Evolutionary conservation across 30 jellyfish, hydroid and myxozoan genomes (phyloP).

Genomic region (Cassiopea andromeda): DNA sequence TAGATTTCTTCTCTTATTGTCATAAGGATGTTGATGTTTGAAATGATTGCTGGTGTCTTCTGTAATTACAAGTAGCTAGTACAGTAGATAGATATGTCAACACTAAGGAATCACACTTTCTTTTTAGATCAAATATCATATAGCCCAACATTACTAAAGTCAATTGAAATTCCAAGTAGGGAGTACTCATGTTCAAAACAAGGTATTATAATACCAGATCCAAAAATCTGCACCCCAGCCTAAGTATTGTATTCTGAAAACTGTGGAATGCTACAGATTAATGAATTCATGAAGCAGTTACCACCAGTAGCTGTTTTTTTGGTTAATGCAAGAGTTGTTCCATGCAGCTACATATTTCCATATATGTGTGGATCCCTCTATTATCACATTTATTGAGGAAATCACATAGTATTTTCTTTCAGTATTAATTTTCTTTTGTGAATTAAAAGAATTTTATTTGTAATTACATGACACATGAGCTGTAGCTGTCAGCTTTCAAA

Average conservation of each 20-base stretch:
- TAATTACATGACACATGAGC: no score
- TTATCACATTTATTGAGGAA: no score
- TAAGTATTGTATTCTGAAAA: neutral
- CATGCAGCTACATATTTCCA: no score
- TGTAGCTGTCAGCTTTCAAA: no score
- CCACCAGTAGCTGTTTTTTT: no score
- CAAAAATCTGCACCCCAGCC: neutral
- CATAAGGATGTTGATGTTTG: neutral
- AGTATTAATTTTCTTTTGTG: no score
- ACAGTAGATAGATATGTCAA: neutral
- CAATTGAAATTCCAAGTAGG: constrained; percentile 49
- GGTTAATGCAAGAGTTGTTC: no score
- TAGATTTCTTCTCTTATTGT: neutral
- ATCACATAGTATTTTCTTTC: no score
- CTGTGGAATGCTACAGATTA: no score
- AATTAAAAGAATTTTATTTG: no score
- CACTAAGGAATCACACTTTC: neutral
- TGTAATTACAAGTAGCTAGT: neutral
- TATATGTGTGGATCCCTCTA: no score
- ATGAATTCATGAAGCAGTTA: no score
- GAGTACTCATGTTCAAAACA: constrained; percentile 7
- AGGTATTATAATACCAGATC: constrained; percentile 8
- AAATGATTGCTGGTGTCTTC: neutral
- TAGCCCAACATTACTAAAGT: constrained; percentile 39
- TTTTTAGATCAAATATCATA: constrained; percentile 47